Conservation (phyloP, 1,140 invertebrate species). For the Drosophila cardini region DNA sequence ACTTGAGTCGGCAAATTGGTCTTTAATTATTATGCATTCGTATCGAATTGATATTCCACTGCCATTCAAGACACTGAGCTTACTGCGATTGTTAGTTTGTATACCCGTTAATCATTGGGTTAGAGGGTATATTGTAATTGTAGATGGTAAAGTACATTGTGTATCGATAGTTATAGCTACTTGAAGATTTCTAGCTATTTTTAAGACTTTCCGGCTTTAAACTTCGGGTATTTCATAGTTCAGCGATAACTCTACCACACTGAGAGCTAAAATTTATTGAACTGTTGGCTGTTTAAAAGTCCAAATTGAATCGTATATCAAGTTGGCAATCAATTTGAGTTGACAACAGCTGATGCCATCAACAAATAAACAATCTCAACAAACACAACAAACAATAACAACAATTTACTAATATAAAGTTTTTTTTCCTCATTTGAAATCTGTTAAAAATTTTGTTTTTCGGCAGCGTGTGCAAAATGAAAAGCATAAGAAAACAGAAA, state of each 20-base stretch:
- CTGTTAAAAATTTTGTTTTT: conserved; percentile 30
- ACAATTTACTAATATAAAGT: conserved; percentile 37
- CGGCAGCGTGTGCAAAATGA: conserved; percentile 27
- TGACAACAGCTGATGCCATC: conserved; percentile 66
- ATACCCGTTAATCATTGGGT: not conserved
- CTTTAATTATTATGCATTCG: conserved; percentile 20
- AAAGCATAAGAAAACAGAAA: conserved; percentile 17
- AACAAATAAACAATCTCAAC: conserved; percentile 35
- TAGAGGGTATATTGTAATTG: no score
- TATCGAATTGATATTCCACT: conserved; percentile 18
- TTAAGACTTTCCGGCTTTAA: no score
- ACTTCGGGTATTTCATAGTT: no score
- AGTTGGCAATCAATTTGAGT: conserved; percentile 41
- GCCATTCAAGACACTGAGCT: not conserved
- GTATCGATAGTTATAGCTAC: no score
- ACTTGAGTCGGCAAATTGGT: conserved; percentile 15
- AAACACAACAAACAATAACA: conserved; percentile 46
- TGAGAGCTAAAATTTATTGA: conserved; percentile 41
- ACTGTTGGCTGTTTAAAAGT: conserved; percentile 52
- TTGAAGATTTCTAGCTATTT: no score
- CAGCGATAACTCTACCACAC: not conserved
- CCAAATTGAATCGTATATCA: conserved; percentile 43
- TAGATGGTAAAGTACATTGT: no score
- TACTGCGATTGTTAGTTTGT: conserved; percentile 5
- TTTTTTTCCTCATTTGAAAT: conserved; percentile 17